Evolutionary conservation across 2,888 invertebrate genomes (phyloP), one percentile per base, ranked within the genome.

Genomic region (Pyrochroa serraticornis): DNA sequence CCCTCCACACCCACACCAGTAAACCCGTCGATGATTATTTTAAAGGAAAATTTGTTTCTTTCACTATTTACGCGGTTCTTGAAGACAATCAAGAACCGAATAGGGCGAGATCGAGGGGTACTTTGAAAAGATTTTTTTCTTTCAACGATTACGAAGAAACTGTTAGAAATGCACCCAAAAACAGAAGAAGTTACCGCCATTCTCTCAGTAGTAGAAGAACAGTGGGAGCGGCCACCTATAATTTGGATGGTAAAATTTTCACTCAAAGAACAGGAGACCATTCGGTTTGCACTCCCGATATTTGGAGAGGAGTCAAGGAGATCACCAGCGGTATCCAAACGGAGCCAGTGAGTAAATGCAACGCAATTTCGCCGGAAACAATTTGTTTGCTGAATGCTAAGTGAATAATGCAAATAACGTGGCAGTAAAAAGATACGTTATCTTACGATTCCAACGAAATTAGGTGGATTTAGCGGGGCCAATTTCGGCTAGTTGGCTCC

Each of bases 161-260:
- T 38, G n/a, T 38, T 33, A 22, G 33, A 22, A 7, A 30, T n/a
- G 10, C 32, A 13, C 30, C 48, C 31, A 35, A 59, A 36, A 61
- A 63, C 36, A 67, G 81, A 14, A 82, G 82, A 52, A 80, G 81
- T 33, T 83, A 83, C 63, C 82, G 83, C 70, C 81, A 82, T 38
- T 75, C 82, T 51, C 80, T 87, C 48, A 87, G 85, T 57, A 87
- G 87, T 69, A 80, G 88, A 61, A 80, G 87, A 63, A 87, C 87
- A 0, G 80, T 89, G 1, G 89, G 89, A 0, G 87, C 86, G 0
- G 87, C 87, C 3, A 88, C 88, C 1, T 87, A 88, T 79, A 84
- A 86, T 65, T 83, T 89, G 56, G 88, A 89, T 65, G 81, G 82
- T 1, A 86, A 85, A 68, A 79, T 84, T 63, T 89, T 89, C 70